Evolutionary conservation across 2,797 vertebrate genomes (phyloP), one percentile per base, ranked within the genome.

Genomic region (Lycodopsis pacificus): DNA sequence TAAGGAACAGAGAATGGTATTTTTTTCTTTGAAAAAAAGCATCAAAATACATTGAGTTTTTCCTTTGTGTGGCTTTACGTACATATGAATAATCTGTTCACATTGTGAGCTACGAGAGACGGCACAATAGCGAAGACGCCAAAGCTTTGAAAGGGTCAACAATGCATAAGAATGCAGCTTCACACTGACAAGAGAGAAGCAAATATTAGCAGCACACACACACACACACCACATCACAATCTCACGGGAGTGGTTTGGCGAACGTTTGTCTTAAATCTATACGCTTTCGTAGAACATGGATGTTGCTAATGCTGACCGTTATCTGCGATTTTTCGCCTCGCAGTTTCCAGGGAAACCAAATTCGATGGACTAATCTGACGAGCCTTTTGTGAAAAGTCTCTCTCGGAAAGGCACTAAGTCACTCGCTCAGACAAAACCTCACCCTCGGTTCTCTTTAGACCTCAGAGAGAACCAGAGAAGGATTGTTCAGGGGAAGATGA

Each of bases 101-200:
- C 62, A 67, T 20, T 51, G 57, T 38, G 72, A 83, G 82, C 63
- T 19, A n/a, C 32, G 65, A 61, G 75, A 71, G 72, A 56, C 12
- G 5, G 78, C 79, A 85, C 77, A 80, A 80, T 61, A 56, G 71
- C 12, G 1, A 15, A 79, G 57, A 65, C 4, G 58, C 69, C 67
- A 68, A 77, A 73, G 72, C 86, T 73, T 80, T 84, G 89, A 91
- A 90, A 91, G 89, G 92, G 88, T 94, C 92, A 93, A 87, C 87
- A 88, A 86, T 82, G 86, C 89, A 85, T 83, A 77, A 83, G 83
- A 71, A 85, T 89, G 80, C 81, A 80, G 87, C 84, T 66, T 77
- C 64, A 36, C 78, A 59, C 80, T 81, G 73, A 76, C 78, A 51
- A 51, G 76, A 79, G 78, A 77, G 49, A 75, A 86, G 77, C 82